Percentiles rank a stretch among this genome's conserved stretches.
Evolutionary conservation across 2,113 vertebrate species (phyloP).

Genomic region (Glaucidium brasilianum): DNA sequence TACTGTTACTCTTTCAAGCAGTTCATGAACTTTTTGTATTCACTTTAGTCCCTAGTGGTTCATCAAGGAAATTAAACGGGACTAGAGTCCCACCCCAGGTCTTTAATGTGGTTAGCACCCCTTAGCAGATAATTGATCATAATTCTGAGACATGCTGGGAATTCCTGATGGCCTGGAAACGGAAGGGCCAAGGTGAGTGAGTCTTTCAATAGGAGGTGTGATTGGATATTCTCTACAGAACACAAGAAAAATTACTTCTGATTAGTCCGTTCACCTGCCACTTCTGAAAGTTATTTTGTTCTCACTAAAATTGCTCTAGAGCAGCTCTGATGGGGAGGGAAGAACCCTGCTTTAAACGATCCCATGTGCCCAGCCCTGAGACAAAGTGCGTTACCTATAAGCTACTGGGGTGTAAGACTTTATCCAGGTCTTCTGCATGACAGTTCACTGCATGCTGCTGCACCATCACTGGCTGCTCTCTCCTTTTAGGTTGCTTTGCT

Average conservation of each 20-base stretch:
- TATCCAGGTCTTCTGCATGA: constrained; percentile 75
- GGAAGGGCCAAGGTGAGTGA: constrained; percentile 33
- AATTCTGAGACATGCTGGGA: constrained; percentile 50
- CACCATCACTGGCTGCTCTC: constrained; percentile 69
- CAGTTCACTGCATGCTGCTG: constrained; percentile 76
- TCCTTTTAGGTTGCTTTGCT: constrained; percentile 73
- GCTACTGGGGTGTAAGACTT: constrained; percentile 21
- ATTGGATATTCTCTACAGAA: constrained; percentile 59
- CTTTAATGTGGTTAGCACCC: constrained; percentile 45
- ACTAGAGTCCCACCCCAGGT: constrained; percentile 44
- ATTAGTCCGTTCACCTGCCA: constrained; percentile 42
- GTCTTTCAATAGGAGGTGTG: constrained; percentile 37
- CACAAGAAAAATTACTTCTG: constrained; percentile 24
- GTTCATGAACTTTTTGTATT: constrained; percentile 74
- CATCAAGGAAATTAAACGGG: constrained; percentile 45
- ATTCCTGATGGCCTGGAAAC: constrained; percentile 62
- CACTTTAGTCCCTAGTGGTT: constrained; percentile 63
- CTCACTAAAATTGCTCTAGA: constrained; percentile 52
- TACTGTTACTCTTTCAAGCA: constrained; percentile 70
- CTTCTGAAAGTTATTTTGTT: constrained; percentile 59
- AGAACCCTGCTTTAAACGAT: background rate
- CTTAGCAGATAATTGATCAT: background rate
- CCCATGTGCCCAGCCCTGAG: background rate
- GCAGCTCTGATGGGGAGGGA: constrained; percentile 57
- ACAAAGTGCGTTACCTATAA: constrained; percentile 47